Evolutionary conservation across 1,140 invertebrate species (phyloP).

Genomic region (Probaryconus sp.): DNA sequence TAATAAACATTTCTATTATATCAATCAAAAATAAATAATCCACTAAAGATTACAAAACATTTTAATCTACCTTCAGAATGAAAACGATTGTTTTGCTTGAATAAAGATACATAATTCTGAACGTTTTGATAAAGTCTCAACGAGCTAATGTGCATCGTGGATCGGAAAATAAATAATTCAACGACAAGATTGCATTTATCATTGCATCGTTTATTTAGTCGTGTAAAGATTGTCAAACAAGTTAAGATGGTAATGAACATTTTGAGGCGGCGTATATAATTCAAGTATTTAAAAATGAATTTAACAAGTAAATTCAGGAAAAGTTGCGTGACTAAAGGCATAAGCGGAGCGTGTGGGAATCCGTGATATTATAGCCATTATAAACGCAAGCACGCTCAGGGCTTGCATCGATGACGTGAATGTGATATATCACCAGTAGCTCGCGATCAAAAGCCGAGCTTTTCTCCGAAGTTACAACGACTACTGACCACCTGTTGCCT

Average conservation of each 20-base stretch:
- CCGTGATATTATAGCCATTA: constrained; percentile 67
- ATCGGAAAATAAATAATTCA: constrained; percentile 10
- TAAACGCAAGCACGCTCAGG: constrained; percentile 72
- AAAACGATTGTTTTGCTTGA: no score
- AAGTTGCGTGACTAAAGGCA: constrained; percentile 63
- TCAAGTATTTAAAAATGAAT: constrained; percentile 49
- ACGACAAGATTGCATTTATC: constrained; percentile 33
- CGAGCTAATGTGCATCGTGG: no score
- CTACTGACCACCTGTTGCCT: constrained; percentile 77
- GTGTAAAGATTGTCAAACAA: constrained; percentile 42
- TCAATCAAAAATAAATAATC: no score
- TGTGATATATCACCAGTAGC: constrained; percentile 72
- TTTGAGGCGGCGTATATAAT: constrained; percentile 34
- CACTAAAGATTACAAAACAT: no score
- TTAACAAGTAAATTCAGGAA: constrained; percentile 50
- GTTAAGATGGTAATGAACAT: constrained; percentile 32
- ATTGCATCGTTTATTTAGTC: constrained; percentile 24
- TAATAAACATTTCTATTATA: no score
- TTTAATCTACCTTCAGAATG: no score
- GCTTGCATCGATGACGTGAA: constrained; percentile 76
- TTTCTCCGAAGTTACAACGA: constrained; percentile 70
- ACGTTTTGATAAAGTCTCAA: no score
- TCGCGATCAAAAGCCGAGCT: constrained; percentile 68
- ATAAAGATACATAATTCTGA: no score
- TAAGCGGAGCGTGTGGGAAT: constrained; percentile 45